phyloP scores from a whole-genome alignment of 2,797 vertebrate genomes.

The Catamblyrhynchus diadema region DNA sequence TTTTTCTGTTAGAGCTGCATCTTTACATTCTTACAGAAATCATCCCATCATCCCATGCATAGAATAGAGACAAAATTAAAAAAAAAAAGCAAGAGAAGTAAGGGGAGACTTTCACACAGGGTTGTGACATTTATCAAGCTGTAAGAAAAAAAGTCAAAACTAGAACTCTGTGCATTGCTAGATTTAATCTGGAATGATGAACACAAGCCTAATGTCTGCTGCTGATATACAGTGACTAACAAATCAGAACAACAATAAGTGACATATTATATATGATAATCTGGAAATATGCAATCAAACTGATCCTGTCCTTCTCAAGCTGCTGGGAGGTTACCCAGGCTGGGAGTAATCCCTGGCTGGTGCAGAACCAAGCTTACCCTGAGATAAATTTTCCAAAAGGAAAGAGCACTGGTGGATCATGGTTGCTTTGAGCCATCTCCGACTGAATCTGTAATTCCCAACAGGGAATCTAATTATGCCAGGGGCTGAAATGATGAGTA shows the following conservation, averaged over 20 bases:
- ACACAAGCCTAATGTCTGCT: not conserved
- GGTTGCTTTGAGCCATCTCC: not conserved
- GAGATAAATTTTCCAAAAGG: not conserved
- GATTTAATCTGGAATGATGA: not conserved
- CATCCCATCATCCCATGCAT: not conserved
- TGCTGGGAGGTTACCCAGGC: not conserved
- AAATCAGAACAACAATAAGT: not conserved
- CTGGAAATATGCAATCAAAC: not conserved
- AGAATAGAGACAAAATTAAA: not conserved
- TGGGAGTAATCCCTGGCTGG: not conserved
- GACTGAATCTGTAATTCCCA: constrained; percentile 5
- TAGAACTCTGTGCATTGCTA: not conserved
- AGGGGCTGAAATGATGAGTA: not conserved
- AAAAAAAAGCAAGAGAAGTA: not conserved
- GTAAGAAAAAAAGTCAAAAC: not conserved
- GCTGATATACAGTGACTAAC: not conserved
- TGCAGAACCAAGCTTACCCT: not conserved
- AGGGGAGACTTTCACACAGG: not conserved
- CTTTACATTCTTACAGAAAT: not conserved
- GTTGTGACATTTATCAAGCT: not conserved
- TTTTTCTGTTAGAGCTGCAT: constrained; percentile 16
- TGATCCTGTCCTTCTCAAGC: not conserved
- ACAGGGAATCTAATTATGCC: not conserved
- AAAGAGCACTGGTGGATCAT: not conserved
- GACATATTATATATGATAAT: not conserved